Percentiles rank a stretch among this genome's conserved stretches.
Evolutionary conservation across 2,888 invertebrate genomes (phyloP).

Genomic region (Caradrina kadenii): DNA sequence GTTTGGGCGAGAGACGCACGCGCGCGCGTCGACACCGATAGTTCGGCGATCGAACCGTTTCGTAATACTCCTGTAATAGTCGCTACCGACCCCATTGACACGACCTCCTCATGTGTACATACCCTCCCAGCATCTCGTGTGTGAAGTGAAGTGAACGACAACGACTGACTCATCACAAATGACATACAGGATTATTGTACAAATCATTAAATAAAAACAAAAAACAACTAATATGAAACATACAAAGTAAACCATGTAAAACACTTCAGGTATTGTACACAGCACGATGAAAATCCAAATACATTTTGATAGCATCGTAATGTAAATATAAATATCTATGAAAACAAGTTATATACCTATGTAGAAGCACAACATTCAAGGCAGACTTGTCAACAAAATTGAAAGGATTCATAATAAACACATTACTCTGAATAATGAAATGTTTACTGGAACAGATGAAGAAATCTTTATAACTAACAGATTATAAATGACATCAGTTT

Average conservation of each 20-base stretch:
- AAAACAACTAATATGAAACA: not conserved
- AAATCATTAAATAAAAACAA: slow-evolving; percentile 12
- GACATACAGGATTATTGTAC: slow-evolving; percentile 33
- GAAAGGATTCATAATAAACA: slow-evolving; percentile 37
- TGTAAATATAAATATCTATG: slow-evolving; percentile 41
- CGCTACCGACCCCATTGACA: slow-evolving; percentile 70
- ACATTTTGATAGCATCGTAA: slow-evolving; percentile 10
- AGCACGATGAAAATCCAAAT: slow-evolving; percentile 17
- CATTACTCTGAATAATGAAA: slow-evolving; percentile 19
- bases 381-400: slow-evolving; percentile 34
- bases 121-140: slow-evolving; percentile 65
- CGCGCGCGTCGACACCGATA: slow-evolving; percentile 65
- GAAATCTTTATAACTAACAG: not conserved
- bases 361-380: slow-evolving; percentile 24
- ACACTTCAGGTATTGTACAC: slow-evolving; percentile 30
- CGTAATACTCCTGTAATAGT: slow-evolving; percentile 74
- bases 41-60: slow-evolving; percentile 74
- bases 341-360: slow-evolving; percentile 50
- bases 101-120: slow-evolving; percentile 72
- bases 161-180: slow-evolving; percentile 33
- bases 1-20: slow-evolving; percentile 71
- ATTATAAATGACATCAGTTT: slow-evolving; percentile 6
- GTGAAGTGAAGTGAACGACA: slow-evolving; percentile 66
- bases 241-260: slow-evolving; percentile 3
- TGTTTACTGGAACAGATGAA: slow-evolving; percentile 1